These are phyloP conservation scores for Tiaroga cobitis DNA, from an alignment of 2,797 vertebrate species.

Conservation along the genomic window DNA sequence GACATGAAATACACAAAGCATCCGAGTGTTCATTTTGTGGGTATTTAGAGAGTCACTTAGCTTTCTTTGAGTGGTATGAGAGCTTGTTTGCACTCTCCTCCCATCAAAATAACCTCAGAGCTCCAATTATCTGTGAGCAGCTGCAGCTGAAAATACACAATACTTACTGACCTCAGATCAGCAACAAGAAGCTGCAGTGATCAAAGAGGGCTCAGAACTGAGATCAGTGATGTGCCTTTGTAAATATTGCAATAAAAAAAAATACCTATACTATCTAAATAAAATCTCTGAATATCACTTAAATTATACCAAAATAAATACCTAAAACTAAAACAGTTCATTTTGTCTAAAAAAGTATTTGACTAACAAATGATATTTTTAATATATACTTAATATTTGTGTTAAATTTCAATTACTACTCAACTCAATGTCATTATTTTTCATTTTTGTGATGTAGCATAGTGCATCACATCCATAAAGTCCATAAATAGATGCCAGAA, in stretches of 20 bases:
- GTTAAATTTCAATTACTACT: too few species aligned
- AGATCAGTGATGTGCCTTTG: not conserved
- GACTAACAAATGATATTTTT: not conserved
- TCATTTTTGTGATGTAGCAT: too few species aligned
- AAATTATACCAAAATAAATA: not conserved
- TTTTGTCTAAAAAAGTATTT: not conserved
- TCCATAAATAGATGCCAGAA: too few species aligned
- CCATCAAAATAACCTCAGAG: not conserved
- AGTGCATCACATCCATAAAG: too few species aligned
- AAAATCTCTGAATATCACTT: not conserved
- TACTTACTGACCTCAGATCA: slow-evolving; percentile 16
- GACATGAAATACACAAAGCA: slow-evolving; percentile 43
- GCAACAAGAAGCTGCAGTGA: not conserved
- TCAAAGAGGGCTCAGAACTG: not conserved
- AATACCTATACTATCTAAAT: not conserved
- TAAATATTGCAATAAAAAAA: not conserved
- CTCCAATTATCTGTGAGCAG: slow-evolving; percentile 27
- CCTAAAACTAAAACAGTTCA: not conserved
- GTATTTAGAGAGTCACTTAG: slow-evolving; percentile 9
- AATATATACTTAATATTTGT: not conserved
- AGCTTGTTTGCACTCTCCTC: not conserved
- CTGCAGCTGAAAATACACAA: slow-evolving; percentile 15
- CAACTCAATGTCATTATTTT: too few species aligned
- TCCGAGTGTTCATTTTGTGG: slow-evolving; percentile 37
- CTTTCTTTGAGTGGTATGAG: not conserved